These are phyloP conservation scores for Hemiscyllium ocellatum DNA, from an alignment of 2,113 vertebrate species.

Conservation along the genomic window DNA sequence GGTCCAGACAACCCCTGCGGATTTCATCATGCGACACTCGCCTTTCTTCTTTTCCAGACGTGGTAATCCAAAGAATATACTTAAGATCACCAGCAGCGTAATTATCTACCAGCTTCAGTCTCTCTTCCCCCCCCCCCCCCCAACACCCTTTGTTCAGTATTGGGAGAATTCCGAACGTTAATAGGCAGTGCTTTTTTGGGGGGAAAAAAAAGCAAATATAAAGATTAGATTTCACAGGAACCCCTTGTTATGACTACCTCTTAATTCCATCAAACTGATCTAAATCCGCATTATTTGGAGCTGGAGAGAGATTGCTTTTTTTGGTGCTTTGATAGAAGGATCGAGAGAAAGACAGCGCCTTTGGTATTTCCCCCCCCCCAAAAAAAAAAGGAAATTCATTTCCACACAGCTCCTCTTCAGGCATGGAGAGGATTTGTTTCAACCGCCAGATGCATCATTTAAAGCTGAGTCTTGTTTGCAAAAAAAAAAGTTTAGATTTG, in stretches of 20 bases:
- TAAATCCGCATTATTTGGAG: conserved; percentile 38
- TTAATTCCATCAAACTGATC: conserved; percentile 40
- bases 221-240: conserved; percentile 30
- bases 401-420: conserved; percentile 23
- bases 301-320: conserved; percentile 37
- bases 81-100: conserved; percentile 65
- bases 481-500: too few species aligned
- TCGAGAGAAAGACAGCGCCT: neutral
- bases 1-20: conserved; percentile 72
- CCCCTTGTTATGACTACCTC: conserved; percentile 25
- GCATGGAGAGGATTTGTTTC: neutral
- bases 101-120: conserved; percentile 57
- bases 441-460: neutral
- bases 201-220: neutral
- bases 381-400: too few species aligned
- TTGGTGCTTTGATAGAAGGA: conserved; percentile 41
- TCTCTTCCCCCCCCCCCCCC: conserved; percentile 53
- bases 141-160: conserved; percentile 50
- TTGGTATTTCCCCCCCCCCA: too few species aligned
- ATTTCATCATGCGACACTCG: conserved; percentile 61
- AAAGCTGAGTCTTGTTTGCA: neutral
- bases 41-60: conserved; percentile 61
- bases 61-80: conserved; percentile 76
- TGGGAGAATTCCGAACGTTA: conserved; percentile 50
- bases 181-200: conserved; percentile 39